These are phyloP conservation scores for Pyrocoelia pectoralis DNA, from an alignment of 2,888 invertebrate genomes.

Conservation along the genomic window DNA sequence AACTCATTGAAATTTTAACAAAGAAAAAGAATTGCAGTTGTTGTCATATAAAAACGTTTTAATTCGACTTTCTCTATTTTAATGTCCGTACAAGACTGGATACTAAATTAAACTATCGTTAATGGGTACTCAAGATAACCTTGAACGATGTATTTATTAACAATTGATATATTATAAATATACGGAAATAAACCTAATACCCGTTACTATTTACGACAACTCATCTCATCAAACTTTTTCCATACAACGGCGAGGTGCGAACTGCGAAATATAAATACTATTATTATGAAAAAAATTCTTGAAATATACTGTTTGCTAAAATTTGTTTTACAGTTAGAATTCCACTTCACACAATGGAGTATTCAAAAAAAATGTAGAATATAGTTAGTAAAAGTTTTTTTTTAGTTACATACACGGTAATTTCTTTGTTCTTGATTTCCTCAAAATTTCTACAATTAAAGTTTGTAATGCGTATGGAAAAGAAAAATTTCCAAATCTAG, in stretches of 20 bases:
- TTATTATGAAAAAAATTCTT: slow-evolving; percentile 9
- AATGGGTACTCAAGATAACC: neutral
- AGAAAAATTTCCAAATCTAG: neutral
- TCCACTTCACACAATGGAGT: neutral
- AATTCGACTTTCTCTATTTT: slow-evolving; percentile 11
- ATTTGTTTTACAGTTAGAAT: slow-evolving; percentile 7
- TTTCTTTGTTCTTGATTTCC: neutral
- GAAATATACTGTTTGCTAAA: slow-evolving; percentile 6
- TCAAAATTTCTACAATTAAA: no score
- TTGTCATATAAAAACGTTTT: neutral
- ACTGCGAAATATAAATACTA: slow-evolving; percentile 1
- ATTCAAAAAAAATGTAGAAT: neutral
- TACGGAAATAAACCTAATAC: neutral
- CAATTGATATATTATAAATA: neutral
- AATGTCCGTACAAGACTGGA: slow-evolving; percentile 4
- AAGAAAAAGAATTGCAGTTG: neutral
- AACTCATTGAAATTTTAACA: no score
- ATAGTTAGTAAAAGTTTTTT: neutral
- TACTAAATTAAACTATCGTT: slow-evolving; percentile 7
- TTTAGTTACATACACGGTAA: neutral
- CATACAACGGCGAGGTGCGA: neutral
- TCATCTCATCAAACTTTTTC: slow-evolving; percentile 1
- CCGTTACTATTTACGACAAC: neutral
- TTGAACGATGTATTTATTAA: neutral
- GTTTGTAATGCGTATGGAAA: neutral